phyloP scores from a whole-genome alignment of 2,797 vertebrate genomes.

The Lagodon rhomboides region DNA sequence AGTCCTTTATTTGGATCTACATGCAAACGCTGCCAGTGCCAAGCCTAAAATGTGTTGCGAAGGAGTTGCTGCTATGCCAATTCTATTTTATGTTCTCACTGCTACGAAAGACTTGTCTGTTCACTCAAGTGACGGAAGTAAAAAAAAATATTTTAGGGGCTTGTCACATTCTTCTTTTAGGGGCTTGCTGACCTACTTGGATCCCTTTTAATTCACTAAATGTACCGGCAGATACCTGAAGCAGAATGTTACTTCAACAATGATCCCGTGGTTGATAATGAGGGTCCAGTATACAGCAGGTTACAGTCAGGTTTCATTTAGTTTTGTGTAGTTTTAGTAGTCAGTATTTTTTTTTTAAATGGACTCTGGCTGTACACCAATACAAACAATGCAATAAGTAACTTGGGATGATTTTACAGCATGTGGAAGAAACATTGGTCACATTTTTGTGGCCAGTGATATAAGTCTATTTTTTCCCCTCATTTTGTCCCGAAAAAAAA shows the following conservation, averaged over 20 bases:
- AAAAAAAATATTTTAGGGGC: neutral
- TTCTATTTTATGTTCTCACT: neutral
- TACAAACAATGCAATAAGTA: neutral
- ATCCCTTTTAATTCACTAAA: neutral
- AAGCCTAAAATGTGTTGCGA: conserved; percentile 1
- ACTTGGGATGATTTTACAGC: neutral
- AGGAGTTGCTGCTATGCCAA: neutral
- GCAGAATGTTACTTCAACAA: neutral
- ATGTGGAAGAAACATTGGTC: neutral
- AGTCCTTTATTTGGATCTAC: neutral
- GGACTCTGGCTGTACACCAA: neutral
- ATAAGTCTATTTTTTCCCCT: neutral
- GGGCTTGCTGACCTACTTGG: neutral
- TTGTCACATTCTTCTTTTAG: neutral
- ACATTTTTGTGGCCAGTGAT: neutral
- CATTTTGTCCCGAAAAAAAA: neutral
- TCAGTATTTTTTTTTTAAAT: neutral
- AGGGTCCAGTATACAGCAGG: neutral
- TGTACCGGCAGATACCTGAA: neutral
- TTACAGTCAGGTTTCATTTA: neutral
- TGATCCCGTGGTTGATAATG: neutral
- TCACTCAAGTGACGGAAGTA: neutral
- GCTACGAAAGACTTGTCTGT: neutral
- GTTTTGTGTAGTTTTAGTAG: neutral
- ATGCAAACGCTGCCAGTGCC: neutral